Conservation (phyloP, 1,140 invertebrate species). For the Gonatopus flavifemur region DNA sequence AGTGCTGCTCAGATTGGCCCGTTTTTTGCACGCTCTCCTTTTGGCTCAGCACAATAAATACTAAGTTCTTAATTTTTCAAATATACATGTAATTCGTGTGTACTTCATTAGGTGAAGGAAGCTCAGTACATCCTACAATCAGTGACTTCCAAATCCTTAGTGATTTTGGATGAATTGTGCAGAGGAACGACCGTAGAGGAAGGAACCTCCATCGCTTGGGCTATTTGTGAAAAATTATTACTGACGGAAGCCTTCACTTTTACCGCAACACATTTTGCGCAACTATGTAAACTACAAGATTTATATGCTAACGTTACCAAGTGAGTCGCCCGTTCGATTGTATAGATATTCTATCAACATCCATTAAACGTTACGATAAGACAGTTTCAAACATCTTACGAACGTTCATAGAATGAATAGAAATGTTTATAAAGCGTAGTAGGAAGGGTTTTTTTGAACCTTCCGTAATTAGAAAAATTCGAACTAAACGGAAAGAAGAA, state of each 20-base stretch:
- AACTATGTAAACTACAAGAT: conserved; percentile 71
- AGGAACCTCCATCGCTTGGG: conserved; percentile 80
- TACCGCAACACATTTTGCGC: conserved; percentile 81
- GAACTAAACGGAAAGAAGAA: no score
- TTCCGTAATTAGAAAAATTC: no score
- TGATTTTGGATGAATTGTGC: conserved; percentile 88
- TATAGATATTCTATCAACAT: conserved; percentile 2
- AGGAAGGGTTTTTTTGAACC: no score
- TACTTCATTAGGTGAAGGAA: conserved; percentile 76
- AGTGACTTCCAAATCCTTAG: conserved; percentile 70
- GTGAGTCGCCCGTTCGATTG: conserved; percentile 59
- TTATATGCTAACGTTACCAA: conserved; percentile 79
- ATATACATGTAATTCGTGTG: no score
- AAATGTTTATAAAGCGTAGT: neutral
- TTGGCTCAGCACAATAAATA: no score
- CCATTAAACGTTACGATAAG: no score
- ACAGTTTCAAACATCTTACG: no score
- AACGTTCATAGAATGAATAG: neutral
- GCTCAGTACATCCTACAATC: conserved; percentile 76
- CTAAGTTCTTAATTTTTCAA: conserved; percentile 1
- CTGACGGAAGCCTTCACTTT: conserved; percentile 73
- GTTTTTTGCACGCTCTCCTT: no score
- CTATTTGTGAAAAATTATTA: conserved; percentile 76
- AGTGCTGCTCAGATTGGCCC: no score
- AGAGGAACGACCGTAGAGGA: conserved; percentile 78